Conservation (phyloP, 2,797 vertebrate genomes). For the Pangasius macronema region DNA sequence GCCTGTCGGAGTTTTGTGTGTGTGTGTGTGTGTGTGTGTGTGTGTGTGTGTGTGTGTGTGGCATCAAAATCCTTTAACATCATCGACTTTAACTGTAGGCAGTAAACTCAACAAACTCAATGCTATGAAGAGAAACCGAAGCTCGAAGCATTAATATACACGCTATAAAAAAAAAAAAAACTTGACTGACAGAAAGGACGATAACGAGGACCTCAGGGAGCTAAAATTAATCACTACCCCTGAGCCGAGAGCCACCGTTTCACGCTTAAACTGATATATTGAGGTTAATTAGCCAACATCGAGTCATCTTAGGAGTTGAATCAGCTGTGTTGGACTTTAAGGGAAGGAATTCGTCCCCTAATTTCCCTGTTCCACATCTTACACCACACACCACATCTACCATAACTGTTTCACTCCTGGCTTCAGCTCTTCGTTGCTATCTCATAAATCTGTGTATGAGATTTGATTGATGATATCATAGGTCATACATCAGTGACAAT, state of each 20-base stretch:
- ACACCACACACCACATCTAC: neutral
- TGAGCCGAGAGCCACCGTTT: neutral
- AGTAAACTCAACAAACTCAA: neutral
- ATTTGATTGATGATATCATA: neutral
- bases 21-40: too few species aligned
- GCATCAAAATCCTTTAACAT: neutral
- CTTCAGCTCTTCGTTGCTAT: neutral
- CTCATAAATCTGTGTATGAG: too few species aligned
- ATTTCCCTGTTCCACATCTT: neutral
- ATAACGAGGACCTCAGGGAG: neutral
- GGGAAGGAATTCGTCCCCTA: neutral
- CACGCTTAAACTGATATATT: neutral
- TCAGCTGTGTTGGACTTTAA: neutral
- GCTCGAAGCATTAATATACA: too few species aligned
- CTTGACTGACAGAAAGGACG: neutral
- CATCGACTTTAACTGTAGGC: neutral
- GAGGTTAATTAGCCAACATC: slow-evolving; percentile 21
- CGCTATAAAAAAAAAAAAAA: neutral
- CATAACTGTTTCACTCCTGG: neutral
- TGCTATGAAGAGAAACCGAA: neutral
- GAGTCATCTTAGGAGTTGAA: neutral
- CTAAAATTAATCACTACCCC: slow-evolving; percentile 3
- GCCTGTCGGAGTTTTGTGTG: neutral
- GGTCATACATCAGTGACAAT: too few species aligned
- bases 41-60: too few species aligned